Conservation (phyloP, 2,888 invertebrate genomes). For the Euclidia mi region DNA sequence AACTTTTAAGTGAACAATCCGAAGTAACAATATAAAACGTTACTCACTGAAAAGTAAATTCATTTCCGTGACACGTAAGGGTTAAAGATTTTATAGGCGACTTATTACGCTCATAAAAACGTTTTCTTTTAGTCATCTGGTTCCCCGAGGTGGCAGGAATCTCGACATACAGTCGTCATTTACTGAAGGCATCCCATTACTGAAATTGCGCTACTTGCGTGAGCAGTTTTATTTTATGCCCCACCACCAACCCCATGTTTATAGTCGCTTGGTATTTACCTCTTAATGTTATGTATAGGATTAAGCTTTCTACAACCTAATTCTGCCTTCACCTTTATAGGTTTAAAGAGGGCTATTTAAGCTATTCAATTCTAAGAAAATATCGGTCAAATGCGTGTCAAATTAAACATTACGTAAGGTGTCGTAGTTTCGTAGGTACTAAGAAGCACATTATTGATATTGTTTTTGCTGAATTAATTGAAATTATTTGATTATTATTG, state of each 20-base stretch:
- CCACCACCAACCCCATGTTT: conserved; percentile 61
- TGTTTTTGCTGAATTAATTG: no score
- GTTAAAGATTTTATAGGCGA: conserved; percentile 61
- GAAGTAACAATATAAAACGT: conserved; percentile 11
- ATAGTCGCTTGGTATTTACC: conserved; percentile 51
- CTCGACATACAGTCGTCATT: conserved; percentile 67
- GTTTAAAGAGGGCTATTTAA: not conserved
- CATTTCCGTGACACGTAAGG: conserved; percentile 48
- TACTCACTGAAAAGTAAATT: conserved; percentile 27
- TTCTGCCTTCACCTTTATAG: conserved; percentile 12
- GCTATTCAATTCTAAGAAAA: no score
- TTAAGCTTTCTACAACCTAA: conserved; percentile 17
- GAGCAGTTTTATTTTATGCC: conserved; percentile 76
- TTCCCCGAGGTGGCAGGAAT: conserved; percentile 58
- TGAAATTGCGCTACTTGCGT: conserved; percentile 70
- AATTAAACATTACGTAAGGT: no score
- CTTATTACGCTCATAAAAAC: conserved; percentile 70
- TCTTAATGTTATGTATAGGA: conserved; percentile 41
- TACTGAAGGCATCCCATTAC: conserved; percentile 75
- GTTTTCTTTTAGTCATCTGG: conserved; percentile 68
- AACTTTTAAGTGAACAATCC: no score
- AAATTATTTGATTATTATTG: no score
- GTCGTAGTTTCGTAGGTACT: no score
- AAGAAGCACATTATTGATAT: no score
- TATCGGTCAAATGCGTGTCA: no score